Evolutionary conservation across 2,888 invertebrate genomes (phyloP).

Genomic region (Ditula angustiorana): DNA sequence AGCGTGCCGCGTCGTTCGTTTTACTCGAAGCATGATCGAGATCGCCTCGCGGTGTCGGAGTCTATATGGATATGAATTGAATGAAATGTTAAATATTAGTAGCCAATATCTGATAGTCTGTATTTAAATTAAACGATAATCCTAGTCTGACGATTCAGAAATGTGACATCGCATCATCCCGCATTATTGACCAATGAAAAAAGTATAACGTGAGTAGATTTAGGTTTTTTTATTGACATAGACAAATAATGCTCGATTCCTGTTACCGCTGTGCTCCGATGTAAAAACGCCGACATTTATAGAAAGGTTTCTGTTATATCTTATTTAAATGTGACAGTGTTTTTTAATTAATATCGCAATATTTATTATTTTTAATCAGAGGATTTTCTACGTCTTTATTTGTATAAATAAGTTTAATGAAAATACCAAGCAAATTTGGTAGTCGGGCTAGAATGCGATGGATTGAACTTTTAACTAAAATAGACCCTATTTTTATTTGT

Average conservation of each 20-base stretch:
- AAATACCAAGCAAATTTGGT: constrained; percentile 45
- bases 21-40: not conserved
- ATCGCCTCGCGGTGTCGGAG: constrained; percentile 5
- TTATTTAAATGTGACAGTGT: not conserved
- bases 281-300: not conserved
- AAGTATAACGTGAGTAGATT: not conserved
- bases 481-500: constrained; percentile 29
- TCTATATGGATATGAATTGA: constrained; percentile 24
- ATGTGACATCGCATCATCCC: not conserved
- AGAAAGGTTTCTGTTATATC: not conserved
- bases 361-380: constrained; percentile 43
- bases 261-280: constrained; percentile 40
- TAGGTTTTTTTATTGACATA: constrained; percentile 1
- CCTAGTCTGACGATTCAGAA: constrained; percentile 18
- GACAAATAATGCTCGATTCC: constrained; percentile 36
- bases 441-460: not conserved
- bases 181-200: constrained; percentile 5
- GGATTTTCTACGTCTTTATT: constrained; percentile 20
- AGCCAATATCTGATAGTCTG: constrained; percentile 30
- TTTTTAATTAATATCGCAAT: constrained; percentile 36
- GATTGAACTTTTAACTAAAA: constrained; percentile 1
- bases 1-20: not conserved
- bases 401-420: constrained; percentile 42
- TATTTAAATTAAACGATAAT: constrained; percentile 17
- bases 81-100: constrained; percentile 35